A percentile compares a stretch with the other conserved stretches of the same genome.
Conservation (phyloP, 2,797 vertebrate genomes). For the Geotria australis region DNA sequence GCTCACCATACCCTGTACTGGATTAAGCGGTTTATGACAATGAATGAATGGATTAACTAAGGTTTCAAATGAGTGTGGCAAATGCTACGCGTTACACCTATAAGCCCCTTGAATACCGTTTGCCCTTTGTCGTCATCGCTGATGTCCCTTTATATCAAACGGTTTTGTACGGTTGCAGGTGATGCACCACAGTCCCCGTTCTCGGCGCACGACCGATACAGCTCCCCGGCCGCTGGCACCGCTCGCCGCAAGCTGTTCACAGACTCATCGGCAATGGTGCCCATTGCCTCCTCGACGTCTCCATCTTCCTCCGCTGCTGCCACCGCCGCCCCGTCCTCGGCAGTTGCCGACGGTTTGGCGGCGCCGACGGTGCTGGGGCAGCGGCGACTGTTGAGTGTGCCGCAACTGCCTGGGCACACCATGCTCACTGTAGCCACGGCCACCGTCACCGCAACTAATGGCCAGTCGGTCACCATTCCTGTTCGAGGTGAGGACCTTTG, state of each 20-base stretch:
- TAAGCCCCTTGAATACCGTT: too few species aligned
- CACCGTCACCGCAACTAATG: constrained; percentile 35
- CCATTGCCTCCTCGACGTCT: neutral
- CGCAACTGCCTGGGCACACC: constrained; percentile 11
- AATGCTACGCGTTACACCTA: too few species aligned
- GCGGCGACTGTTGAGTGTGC: neutral
- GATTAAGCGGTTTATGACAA: too few species aligned
- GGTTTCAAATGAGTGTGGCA: too few species aligned
- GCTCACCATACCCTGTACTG: too few species aligned
- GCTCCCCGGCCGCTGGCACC: constrained; percentile 62
- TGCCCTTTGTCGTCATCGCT: too few species aligned
- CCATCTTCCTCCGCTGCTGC: neutral
- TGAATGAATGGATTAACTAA: too few species aligned
- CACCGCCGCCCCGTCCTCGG: neutral
- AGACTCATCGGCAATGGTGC: constrained; percentile 10
- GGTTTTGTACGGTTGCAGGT: too few species aligned
- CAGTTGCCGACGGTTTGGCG: neutral
- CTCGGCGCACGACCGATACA: constrained; percentile 63
- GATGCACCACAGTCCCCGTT: constrained; percentile 48
- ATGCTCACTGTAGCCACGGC: constrained; percentile 22
- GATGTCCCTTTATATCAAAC: too few species aligned
- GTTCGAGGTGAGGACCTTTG: constrained; percentile 24
- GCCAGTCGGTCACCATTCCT: constrained; percentile 28
- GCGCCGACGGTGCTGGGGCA: neutral
- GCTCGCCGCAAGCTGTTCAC: constrained; percentile 74